Conservation (phyloP, 2,797 vertebrate genomes). For the Scleropages formosus region DNA sequence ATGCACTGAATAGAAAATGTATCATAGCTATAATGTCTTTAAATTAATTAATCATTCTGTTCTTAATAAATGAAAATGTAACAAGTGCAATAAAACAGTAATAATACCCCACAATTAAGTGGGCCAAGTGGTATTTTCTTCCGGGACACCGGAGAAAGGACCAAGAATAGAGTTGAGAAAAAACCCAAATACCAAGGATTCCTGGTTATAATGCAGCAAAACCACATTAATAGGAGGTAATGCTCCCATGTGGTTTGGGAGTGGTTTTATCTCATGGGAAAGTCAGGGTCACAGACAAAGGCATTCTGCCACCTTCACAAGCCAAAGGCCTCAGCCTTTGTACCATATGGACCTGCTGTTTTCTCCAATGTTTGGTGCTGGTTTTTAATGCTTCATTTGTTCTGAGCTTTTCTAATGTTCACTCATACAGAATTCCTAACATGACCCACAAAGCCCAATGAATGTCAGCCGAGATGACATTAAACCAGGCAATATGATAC, state of each 20-base stretch:
- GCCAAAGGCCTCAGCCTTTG: not conserved
- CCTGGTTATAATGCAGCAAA: no score
- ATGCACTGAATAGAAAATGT: no score
- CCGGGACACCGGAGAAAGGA: no score
- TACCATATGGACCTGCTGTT: not conserved
- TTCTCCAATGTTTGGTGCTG: not conserved
- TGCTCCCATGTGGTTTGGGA: not conserved
- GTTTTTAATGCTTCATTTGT: constrained; percentile 21
- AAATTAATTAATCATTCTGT: no score
- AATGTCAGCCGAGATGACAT: constrained; percentile 47
- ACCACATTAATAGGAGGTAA: no score
- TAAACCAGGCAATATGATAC: constrained; percentile 45
- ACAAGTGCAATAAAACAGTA: no score
- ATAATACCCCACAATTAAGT: no score
- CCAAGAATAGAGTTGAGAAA: no score
- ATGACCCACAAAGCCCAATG: constrained; percentile 30
- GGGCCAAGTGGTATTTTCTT: no score
- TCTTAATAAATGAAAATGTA: no score
- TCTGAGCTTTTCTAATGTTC: constrained; percentile 31
- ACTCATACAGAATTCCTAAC: constrained; percentile 25
- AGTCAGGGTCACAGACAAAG: constrained; percentile 31
- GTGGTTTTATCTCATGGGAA: constrained; percentile 4
- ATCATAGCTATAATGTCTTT: no score
- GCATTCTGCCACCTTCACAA: not conserved
- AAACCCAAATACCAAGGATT: no score